Base-by-base conservation (phyloP, 2,888 invertebrate species). In the Rhingia rostrata region DNA sequence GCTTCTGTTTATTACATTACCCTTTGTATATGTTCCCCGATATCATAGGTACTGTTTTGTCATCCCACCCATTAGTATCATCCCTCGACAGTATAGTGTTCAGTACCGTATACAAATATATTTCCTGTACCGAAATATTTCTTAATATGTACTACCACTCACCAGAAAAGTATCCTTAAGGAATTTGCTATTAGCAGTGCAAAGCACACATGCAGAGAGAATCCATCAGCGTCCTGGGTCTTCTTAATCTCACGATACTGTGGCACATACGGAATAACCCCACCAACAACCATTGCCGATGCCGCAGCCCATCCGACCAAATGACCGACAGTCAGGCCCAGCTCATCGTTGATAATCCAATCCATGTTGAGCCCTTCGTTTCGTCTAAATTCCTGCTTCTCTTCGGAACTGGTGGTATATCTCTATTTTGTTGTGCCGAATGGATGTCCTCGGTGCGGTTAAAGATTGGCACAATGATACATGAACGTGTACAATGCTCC, bases 121-220 rank as follows among this genome's bases (percentile, higher is more conserved):
- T 22, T 22, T 22, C 22, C 2, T 22, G 22, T 22, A 1, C 22
- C 22, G 2, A 22, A 22, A 2, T 22, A 2, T 22, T 22, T 22
- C 22, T 22, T 22, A 22, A 22, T 22, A 22, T 2, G 2, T 22
- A 22, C 22, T 2, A 22, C 2, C 49, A 88, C 95, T 93, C 93
- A 99, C 99, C 99, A 99, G 93, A 99, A 99, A 89, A 99, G 93
- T 90, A 99, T 99, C 90, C 99, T 94, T 86, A 99, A 93, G 70
- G 97, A 98, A 91, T 99, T 99, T 82, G 99, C 99, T 89, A 99
- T 94, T 60, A 99, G 93, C 70, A 99, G 94, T 32, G 98, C 96
- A 87, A 99, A 93, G 91, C 99, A 99, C 66, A 99, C 99, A 91
- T 97, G 97, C 56, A 98, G 93, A 0, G 99, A 99, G 92, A 99